Base-by-base conservation (phyloP, 2,113 vertebrate species). In the Actinemys pallida region DNA sequence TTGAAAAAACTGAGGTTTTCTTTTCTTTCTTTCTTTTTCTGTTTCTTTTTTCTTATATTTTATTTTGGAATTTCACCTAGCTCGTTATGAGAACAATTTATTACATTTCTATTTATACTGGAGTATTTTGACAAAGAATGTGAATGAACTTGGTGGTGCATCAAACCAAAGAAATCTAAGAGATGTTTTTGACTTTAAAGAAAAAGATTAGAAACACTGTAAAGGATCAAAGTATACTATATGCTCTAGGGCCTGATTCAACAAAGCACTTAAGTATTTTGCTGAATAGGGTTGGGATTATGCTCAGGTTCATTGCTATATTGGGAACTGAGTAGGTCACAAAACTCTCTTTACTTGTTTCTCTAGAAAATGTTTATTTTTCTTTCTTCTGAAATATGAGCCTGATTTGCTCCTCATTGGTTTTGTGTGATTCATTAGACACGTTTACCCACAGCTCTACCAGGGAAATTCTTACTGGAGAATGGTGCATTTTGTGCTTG, bases 21-120 rank as follows among this genome's bases (percentile, higher is more conserved):
- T 62, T 72, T 22, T 72, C 19, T 69, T n/a, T 65, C 29, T 65
- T 19, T 62, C 59, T 89, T 11, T 16, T 20, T 65, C 17, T 84
- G 50, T 81, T 96, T 94, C 94, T 97, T 95, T 88, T 90, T 87
- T 92, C 78, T 84, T 92, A 92, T 78, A 93, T 89, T 86, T 96
- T 91, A 69, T 87, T 96, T 92, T 93, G 42, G 27, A 92, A 90
- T 96, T 92, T 84, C 92, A 96, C 93, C 93, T 94, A 89, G 95
- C 59, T 92, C 96, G 90, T 94, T 97, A 93, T 95, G 94, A 91
- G 83, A 90, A 89, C 89, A 93, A 94, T 96, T 95, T 97, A 86
- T 97, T 95, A 82, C 87, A 89, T 69, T 53, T 8, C 84, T 96
- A 81, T 94, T 47, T 93, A 89, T 92, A 49, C 57, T n/a, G 79